Evolutionary conservation across 2,113 vertebrate species (phyloP).

Genomic region (Hypanus sabinus): DNA sequence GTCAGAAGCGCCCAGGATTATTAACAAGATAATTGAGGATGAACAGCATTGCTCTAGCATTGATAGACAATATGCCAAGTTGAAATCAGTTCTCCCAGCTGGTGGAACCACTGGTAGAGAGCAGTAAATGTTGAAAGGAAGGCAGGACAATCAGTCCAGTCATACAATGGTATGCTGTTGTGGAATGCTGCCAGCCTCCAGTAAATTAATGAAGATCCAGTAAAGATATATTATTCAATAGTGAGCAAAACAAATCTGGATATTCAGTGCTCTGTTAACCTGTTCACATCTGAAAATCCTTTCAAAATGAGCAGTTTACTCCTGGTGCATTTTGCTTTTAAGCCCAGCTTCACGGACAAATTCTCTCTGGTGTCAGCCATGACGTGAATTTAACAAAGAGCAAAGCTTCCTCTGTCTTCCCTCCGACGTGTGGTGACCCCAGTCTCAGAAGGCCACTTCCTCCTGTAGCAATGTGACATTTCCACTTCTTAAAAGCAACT

Average conservation of each 20-base stretch:
- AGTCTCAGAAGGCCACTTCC: not conserved
- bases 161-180: not conserved
- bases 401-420: not conserved
- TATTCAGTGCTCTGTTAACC: not conserved
- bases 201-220: constrained; percentile 15
- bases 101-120: not conserved
- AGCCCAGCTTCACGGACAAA: not conserved
- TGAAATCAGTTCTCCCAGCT: not conserved
- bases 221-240: constrained; percentile 11
- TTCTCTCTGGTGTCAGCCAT: not conserved
- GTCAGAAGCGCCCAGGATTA: not conserved
- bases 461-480: not conserved
- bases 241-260: not conserved
- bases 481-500: not conserved
- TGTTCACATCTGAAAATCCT: not conserved
- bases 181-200: not conserved
- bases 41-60: not conserved
- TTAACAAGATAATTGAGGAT: not conserved
- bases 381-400: not conserved
- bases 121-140: not conserved
- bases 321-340: not conserved
- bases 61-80: constrained; percentile 20
- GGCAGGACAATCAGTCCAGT: constrained; percentile 1
- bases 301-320: not conserved
- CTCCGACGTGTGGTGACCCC: not conserved